Evolutionary conservation across 2,797 vertebrate genomes (phyloP).

Genomic region (Nyctibius grandis): DNA sequence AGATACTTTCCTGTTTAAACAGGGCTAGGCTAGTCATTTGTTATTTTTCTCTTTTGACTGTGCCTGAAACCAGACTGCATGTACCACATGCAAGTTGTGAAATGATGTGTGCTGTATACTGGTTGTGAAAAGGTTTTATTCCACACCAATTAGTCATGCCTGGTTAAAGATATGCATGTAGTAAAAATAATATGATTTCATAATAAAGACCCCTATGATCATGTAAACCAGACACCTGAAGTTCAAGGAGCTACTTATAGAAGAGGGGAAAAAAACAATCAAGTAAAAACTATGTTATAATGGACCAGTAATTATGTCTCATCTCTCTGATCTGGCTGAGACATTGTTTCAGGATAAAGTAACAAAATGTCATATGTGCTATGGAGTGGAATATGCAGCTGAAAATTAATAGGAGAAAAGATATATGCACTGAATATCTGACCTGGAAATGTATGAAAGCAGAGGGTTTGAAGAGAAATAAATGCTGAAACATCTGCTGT

Average conservation of each 20-base stretch:
- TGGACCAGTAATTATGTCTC: neutral
- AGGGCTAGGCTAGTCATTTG: neutral
- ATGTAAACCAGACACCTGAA: neutral
- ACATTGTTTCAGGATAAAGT: neutral
- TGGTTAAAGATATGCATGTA: neutral
- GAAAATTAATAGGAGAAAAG: neutral
- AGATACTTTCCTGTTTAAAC: neutral
- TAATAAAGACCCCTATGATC: neutral
- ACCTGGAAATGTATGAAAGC: slow-evolving; percentile 7
- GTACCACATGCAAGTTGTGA: neutral
- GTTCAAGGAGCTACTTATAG: neutral
- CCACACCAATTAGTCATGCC: neutral
- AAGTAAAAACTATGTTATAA: neutral
- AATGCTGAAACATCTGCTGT: slow-evolving; percentile 44
- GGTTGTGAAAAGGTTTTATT: neutral
- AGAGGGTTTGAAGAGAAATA: slow-evolving; percentile 10
- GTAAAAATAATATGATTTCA: neutral
- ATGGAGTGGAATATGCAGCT: neutral
- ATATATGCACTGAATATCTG: neutral
- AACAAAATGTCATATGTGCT: neutral
- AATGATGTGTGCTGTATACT: neutral
- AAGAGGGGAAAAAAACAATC: no score
- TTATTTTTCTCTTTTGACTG: neutral
- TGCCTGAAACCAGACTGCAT: neutral
- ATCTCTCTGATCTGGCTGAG: neutral